Evolutionary conservation across 2,113 vertebrate genomes (phyloP), one percentile per base, ranked within the genome.

Genomic region (Ailurus styani): DNA sequence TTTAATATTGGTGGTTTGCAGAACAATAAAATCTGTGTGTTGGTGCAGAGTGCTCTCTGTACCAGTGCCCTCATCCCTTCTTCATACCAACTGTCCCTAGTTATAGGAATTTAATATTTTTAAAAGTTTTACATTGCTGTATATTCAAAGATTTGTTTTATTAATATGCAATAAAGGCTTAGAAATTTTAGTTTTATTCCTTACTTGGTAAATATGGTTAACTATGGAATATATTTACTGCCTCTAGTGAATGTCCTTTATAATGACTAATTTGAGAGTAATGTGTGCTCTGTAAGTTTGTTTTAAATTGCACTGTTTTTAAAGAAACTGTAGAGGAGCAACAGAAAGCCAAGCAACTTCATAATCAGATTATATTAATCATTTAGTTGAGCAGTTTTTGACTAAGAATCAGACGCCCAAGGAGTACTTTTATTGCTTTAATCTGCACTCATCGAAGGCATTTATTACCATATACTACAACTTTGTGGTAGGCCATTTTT

Each of bases 131-230:
- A 99, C 98, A 98, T 98, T 97, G 98, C 98, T 99, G 98, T 98
- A 99, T 98, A 99, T 98, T 98, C 98, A 99, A 98, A 98, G 95
- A 98, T 98, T 98, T 98, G 97, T 98, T 99, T 99, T 98, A 98
- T 99, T 98, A 99, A 99, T 99, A 99, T 98, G 98, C 99, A 99
- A 99, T 99, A 99, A 99, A 99, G 62, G 97, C 97, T 98, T 98
- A 98, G 98, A 98, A 97, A 96, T 98, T 98, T 99, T 98, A 98
- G 97, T 98, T 98, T 98, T 98, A 95, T 98, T 98, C 85, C 92
- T 98, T 98, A 98, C 98, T 98, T 98, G 97, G 98, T 97, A 95
- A 98, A 98, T 98, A 98, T 98, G 97, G 98, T 98, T 98, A 97
- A 98, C 97, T 98, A 97, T 98, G 97, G 98, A 98, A 77, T 98